Conservation (phyloP, 2,113 vertebrate genomes). For the Dromas ardeola region DNA sequence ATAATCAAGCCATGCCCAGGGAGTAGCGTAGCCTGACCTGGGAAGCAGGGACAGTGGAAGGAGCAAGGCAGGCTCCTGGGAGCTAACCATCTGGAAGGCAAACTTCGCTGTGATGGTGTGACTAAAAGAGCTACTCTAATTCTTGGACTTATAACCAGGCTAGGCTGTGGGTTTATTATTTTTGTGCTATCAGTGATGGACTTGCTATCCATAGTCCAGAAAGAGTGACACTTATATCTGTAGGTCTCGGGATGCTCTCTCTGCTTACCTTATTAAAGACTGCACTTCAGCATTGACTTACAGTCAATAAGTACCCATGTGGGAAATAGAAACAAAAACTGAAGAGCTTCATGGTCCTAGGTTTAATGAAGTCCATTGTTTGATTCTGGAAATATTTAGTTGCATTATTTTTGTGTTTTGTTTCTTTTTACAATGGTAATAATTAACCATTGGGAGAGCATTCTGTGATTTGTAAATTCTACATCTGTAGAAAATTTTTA, state of each 20-base stretch:
- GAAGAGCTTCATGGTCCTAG: not conserved
- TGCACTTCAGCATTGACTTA: not conserved
- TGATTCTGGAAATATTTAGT: not conserved
- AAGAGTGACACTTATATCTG: not conserved
- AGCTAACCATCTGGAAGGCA: not conserved
- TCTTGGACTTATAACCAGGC: not conserved
- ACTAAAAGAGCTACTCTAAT: not conserved
- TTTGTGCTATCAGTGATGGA: not conserved
- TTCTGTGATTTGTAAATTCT: not conserved
- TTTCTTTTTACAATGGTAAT: not conserved
- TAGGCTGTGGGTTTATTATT: not conserved
- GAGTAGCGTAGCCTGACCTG: not conserved
- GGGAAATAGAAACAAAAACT: not conserved
- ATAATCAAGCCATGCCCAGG: not conserved
- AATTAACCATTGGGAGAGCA: not conserved
- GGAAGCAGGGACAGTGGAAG: not conserved
- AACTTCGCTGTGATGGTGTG: not conserved
- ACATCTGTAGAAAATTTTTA: not conserved
- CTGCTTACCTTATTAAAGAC: not conserved
- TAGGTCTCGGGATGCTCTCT: not conserved
- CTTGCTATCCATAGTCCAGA: not conserved
- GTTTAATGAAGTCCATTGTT: not conserved
- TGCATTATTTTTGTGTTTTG: not conserved
- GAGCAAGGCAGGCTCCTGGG: not conserved
- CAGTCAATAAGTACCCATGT: not conserved